Evolutionary conservation across 1,140 invertebrate species (phyloP).

Genomic region (Cotesia typhae): DNA sequence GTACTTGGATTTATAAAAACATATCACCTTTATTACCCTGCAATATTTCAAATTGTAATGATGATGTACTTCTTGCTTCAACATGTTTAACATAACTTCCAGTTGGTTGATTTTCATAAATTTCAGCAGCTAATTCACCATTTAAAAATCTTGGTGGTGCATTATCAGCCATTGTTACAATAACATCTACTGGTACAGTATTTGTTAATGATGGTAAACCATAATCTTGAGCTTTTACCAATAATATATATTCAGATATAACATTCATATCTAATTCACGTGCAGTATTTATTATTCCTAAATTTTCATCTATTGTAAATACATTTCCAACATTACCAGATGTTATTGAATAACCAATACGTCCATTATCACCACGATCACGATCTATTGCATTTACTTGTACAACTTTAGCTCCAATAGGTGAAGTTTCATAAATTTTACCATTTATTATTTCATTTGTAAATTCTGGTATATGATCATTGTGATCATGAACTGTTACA

Average conservation of each 20-base stretch:
- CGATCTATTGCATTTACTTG: constrained; percentile 80
- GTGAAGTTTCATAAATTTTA: constrained; percentile 79
- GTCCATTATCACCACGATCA: constrained; percentile 84
- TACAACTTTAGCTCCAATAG: constrained; percentile 76
- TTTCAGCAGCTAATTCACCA: constrained; percentile 76
- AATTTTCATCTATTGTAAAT: constrained; percentile 79
- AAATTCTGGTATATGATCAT: constrained; percentile 89
- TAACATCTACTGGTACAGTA: constrained; percentile 84
- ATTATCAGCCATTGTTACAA: constrained; percentile 88
- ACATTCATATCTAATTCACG: constrained; percentile 77
- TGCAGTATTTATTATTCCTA: constrained; percentile 81
- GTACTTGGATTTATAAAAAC: constrained; percentile 87
- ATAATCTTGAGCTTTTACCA: constrained; percentile 83
- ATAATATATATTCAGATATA: constrained; percentile 81
- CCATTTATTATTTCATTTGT: constrained; percentile 77
- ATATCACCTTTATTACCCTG: constrained; percentile 77
- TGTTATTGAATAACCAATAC: constrained; percentile 81
- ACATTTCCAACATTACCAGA: constrained; percentile 86
- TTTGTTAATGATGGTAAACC: constrained; percentile 78
- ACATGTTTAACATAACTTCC: constrained; percentile 82
- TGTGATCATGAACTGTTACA: constrained; percentile 85
- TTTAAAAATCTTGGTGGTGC: constrained; percentile 81
- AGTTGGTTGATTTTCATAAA: constrained; percentile 83
- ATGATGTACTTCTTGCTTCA: constrained; percentile 80
- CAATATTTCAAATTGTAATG: constrained; percentile 84